phyloP scores from a whole-genome alignment of 2,113 vertebrate species.

The Peucedramus taeniatus region DNA sequence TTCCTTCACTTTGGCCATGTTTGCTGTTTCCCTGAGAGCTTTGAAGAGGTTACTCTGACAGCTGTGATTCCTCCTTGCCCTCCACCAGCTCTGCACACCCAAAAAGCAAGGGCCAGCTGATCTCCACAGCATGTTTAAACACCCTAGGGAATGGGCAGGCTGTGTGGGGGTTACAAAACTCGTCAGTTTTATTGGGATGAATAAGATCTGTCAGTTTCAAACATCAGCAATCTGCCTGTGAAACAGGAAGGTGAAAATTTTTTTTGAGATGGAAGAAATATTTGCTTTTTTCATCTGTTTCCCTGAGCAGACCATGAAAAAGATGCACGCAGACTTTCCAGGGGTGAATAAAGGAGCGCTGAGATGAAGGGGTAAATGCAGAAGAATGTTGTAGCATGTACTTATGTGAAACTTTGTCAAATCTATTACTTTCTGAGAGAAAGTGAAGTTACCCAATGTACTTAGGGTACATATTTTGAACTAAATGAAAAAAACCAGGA shows the following conservation, averaged over 20 bases:
- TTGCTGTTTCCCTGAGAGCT: neutral
- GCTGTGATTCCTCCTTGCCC: neutral
- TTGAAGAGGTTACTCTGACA: neutral
- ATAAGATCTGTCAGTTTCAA: neutral
- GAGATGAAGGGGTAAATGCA: neutral
- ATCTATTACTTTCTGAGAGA: neutral
- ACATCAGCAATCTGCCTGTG: neutral
- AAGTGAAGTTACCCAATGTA: neutral
- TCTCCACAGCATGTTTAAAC: neutral
- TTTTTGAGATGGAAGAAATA: neutral
- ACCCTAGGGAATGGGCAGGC: neutral
- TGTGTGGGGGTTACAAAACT: fast-evolving
- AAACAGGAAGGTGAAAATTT: neutral
- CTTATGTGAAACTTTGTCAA: neutral
- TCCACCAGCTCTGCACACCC: neutral
- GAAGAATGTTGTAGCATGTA: neutral
- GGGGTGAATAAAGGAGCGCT: neutral
- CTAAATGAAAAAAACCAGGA: neutral
- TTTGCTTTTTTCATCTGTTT: neutral
- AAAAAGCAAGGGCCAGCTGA: neutral
- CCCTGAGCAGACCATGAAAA: neutral
- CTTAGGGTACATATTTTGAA: neutral
- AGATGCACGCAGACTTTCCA: neutral
- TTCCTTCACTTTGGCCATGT: neutral
- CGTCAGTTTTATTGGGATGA: neutral